Percentiles rank a stretch among this genome's conserved stretches.
These are phyloP conservation scores for Phyllotis vaccarum DNA, from an alignment of 2,797 vertebrate genomes.

Conservation along the genomic window DNA sequence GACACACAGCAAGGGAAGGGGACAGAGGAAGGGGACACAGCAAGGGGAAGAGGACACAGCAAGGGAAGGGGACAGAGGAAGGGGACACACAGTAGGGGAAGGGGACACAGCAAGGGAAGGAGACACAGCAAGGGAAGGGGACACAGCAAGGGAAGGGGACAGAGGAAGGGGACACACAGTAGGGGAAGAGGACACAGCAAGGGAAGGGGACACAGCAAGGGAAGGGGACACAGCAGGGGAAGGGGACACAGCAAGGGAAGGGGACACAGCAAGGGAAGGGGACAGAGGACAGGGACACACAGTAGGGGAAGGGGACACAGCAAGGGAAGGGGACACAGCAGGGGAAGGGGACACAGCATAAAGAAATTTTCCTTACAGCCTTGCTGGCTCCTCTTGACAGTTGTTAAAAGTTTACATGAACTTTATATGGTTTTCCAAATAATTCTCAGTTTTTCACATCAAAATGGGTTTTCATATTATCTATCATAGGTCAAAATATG, in stretches of 20 bases:
- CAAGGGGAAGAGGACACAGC: too few species aligned
- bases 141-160: background rate
- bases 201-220: too few species aligned
- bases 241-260: background rate
- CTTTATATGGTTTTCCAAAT: slow-evolving; percentile 46
- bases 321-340: too few species aligned
- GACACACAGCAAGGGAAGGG: too few species aligned
- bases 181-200: too few species aligned
- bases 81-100: too few species aligned
- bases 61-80: background rate
- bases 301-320: background rate
- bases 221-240: too few species aligned
- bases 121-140: too few species aligned
- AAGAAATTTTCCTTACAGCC: background rate
- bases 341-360: background rate
- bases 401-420: background rate
- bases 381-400: background rate
- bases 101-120: background rate
- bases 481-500: slow-evolving; percentile 15
- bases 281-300: too few species aligned
- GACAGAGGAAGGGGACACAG: too few species aligned
- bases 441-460: background rate
- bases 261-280: too few species aligned
- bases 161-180: too few species aligned
- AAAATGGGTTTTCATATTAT: slow-evolving; percentile 40